Evolutionary conservation across 2,888 invertebrate genomes (phyloP), one percentile per base, ranked within the genome.

Genomic region (Electrophaes corylata): DNA sequence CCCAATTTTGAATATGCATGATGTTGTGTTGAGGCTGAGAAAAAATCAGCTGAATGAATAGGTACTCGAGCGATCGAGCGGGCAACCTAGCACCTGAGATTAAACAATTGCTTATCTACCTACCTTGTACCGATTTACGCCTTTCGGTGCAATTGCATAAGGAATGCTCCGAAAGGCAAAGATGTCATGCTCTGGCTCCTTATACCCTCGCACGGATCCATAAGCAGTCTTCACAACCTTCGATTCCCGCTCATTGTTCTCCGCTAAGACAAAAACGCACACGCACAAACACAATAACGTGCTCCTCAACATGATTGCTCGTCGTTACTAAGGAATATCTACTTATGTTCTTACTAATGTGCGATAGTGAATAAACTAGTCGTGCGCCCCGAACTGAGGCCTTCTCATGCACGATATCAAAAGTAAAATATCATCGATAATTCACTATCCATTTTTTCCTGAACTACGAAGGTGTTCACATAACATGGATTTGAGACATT

Each of bases 131-230:
- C 66, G 73, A 18, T 77, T 35, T 0, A 4, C 14, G 4, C 80
- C 79, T 0, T 71, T 76, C 0, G 79, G 79, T 5, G 71, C 75
- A 0, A 67, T 76, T 0, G 81, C 81, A 53, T 79, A 80, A 0
- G 80, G 79, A n/a, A 80, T 76, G 11, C 70, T 66, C 48, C 69
- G 70, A 51, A 78, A 78, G 4, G 43, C 43, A 40, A 54, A 76
- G 1, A 72, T 29, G 20, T 60, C 67, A 4, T 61, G 60, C 3
- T 60, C 66, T 0, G 62, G 48, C n/a, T 73, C 72, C 45, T 69
- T 74, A 57, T 77, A 76, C 3, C 80, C 81, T 4, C 68, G 64
- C 10, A 83, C 75, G 0, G 77, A 71, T 0, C 83, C 81, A 50
- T 80, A 76, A 0, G 53, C 31, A 2, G 62, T 74, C 14, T 64